Evolutionary conservation across 1,140 invertebrate genomes (phyloP), one percentile per base, ranked within the genome.

Genomic region (Macrostomum lignano): DNA sequence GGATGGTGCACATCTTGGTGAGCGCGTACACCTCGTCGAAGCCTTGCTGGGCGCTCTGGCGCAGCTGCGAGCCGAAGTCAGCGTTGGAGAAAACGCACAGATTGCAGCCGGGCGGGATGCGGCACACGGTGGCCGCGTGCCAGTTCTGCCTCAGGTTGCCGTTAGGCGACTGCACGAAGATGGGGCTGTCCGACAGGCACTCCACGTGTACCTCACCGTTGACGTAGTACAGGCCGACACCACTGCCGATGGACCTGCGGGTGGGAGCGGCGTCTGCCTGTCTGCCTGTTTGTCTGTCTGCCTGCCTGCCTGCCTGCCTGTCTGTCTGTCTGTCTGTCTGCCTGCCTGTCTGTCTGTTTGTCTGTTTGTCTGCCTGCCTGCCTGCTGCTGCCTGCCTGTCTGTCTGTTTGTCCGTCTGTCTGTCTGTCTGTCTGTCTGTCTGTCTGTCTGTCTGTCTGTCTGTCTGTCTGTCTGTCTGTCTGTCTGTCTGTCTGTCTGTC

Each of bases 11-110:
- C 82, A 96, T 94, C 40, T 81, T 64, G 2, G 84, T 94, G 21
- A 98, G 61, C 48, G 91, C 78, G 56, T 86, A 96, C 20, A 94
- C 86, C 3, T 84, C 81, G 58, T 96, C 86, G 60, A 93, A 96
- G 21, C 88, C 86, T 60, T 93, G 77, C 25, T 73, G 79, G 5
- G 96, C 84, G 1, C 79, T 88, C 57, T 88, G 52, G 14, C 50
- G 77, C 10, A 98, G 61, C 21, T 94, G 60, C n/a, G 77, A 72
- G 6, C 86, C 86, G 60, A 98, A 98, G 62, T 94, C 84, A 51
- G 88, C 78, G 61, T 94, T 94, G 59, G 93, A 93, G 63, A 98
- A 98, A 40, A 98, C 93, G 65, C 96, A 96, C 46, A 98, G 61
- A 60, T 94, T 94, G 59, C 88, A 94, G 33, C 81, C 76, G 49